A percentile compares a stretch with the other conserved stretches of the same genome.
These are phyloP conservation scores for Chymomyza fuscimana DNA, from an alignment of 2,888 invertebrate species.

Conservation along the genomic window DNA sequence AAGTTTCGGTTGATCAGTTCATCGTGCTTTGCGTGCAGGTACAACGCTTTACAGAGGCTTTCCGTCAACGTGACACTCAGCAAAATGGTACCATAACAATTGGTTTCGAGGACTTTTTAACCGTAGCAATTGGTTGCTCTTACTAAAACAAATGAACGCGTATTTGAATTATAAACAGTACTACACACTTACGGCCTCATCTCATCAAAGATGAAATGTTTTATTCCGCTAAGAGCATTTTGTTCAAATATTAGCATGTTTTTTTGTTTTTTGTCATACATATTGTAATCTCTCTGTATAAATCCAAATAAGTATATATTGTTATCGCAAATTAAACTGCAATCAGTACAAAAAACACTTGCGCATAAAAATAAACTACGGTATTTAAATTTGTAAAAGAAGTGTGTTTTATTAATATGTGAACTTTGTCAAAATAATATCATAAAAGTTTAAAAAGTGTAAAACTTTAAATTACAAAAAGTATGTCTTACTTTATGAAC, in stretches of 20 bases:
- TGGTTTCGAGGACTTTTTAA: conserved; percentile 94
- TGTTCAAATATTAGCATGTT: conserved; percentile 27
- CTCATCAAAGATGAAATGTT: conserved; percentile 33
- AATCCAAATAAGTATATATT: conserved; percentile 47
- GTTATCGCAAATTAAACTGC: conserved; percentile 38
- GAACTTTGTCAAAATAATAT: conserved; percentile 34
- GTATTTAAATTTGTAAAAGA: conserved; percentile 49
- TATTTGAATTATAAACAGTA: conserved; percentile 4
- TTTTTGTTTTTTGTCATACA: conserved; percentile 37
- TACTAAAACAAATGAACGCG: conserved; percentile 30
- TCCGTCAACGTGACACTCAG: conserved; percentile 88
- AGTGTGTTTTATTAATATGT: conserved; percentile 42
- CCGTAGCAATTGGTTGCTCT: conserved; percentile 88
- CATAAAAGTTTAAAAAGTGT: conserved; percentile 20
- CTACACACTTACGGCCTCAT: conserved; percentile 19
- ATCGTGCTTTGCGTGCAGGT: conserved; percentile 94
- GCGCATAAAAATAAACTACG: conserved; percentile 46
- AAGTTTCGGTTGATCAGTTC: conserved; percentile 91
- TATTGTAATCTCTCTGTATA: conserved; percentile 47
- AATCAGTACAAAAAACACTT: conserved; percentile 58
- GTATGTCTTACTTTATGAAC: conserved; percentile 39
- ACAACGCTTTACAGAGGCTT: conserved; percentile 93
- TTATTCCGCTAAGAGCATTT: conserved; percentile 57
- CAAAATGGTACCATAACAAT: conserved; percentile 91
- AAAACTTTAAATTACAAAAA: conserved; percentile 25